Evolutionary conservation across 2,888 invertebrate genomes (phyloP), one percentile per base, ranked within the genome.

Genomic region (Loripinus fragilis): DNA sequence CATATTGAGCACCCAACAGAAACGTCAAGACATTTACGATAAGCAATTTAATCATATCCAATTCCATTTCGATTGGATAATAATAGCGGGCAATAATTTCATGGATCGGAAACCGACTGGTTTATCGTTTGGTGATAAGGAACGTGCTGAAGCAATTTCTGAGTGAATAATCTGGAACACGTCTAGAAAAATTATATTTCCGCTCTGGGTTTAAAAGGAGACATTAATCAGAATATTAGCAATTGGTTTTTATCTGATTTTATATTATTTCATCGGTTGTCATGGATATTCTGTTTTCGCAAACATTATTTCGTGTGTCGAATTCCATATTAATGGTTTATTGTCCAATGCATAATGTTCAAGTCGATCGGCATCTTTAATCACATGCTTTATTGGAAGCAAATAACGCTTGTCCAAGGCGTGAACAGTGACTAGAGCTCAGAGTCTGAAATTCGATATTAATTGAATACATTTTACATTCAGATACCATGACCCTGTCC

Each of bases 111-210:
- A 30, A 28, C 8, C 23, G 76, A 72, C 70, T 48, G 76, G 50
- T 74, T 69, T 71, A 67, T 71, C 50, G 41, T 48, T 41, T 20
- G 10, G 20, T 52, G 77, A 71, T 70, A 64, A 64, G 42, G 41
- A 69, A 71, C 45, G 72, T 72, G 79, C 52, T 66, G 55, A 74
- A 65, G 60, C 50, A 42, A 64, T 50, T 66, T 35, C 35, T 33
- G 25, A 20, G 17, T 41, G 65, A 35, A 5, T 41, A 8, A 65
- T 65, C 35, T 65, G 65, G 33, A 65, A 65, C 65, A 33, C 17
- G 65, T 65, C 65, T 65, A n/a, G 33, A 41, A 52, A 45, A 45
- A 15, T 45, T 45, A 45, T 45, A 45, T 45, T 45, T 45, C 45
- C 45, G 45, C 45, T 45, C 45, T 45, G 45, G n/a, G n/a, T 45